Conservation (phyloP, 2,113 vertebrate species). For the Hippocampus mohnikei region DNA sequence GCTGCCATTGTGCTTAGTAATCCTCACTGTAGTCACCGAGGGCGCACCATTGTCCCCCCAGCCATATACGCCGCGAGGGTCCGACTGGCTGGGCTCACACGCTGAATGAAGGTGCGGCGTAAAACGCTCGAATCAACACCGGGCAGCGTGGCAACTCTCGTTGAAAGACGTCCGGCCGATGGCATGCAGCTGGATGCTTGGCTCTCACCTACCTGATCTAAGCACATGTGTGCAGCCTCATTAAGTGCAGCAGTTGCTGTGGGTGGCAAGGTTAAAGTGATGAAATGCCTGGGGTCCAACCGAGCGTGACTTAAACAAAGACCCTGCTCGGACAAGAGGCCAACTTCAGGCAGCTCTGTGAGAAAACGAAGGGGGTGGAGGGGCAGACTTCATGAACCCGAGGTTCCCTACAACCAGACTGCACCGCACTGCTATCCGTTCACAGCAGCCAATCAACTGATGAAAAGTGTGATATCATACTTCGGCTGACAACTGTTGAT, state of each 20-base stretch:
- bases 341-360: constrained; percentile 76
- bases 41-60: constrained; percentile 82
- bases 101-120: constrained; percentile 42
- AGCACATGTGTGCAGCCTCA: constrained; percentile 83
- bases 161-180: constrained; percentile 32
- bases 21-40: constrained; percentile 86
- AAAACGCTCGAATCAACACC: constrained; percentile 19
- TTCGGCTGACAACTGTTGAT: constrained; percentile 61
- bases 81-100: constrained; percentile 76
- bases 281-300: constrained; percentile 89
- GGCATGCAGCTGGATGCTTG: constrained; percentile 37
- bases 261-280: constrained; percentile 94
- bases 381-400: constrained; percentile 63
- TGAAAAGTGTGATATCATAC: constrained; percentile 65
- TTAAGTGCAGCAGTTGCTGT: constrained; percentile 92
- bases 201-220: constrained; percentile 77
- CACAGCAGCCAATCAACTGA: constrained; percentile 65
- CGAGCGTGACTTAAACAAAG: constrained; percentile 91
- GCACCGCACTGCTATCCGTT: constrained; percentile 71
- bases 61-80: constrained; percentile 77
- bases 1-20: constrained; percentile 89
- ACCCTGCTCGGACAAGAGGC: constrained; percentile 87
- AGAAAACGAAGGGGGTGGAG: constrained; percentile 52
- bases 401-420: constrained; percentile 73
- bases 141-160: constrained; percentile 22